Conservation (phyloP, 2,888 invertebrate species). For the Silvanus unidentatus region DNA sequence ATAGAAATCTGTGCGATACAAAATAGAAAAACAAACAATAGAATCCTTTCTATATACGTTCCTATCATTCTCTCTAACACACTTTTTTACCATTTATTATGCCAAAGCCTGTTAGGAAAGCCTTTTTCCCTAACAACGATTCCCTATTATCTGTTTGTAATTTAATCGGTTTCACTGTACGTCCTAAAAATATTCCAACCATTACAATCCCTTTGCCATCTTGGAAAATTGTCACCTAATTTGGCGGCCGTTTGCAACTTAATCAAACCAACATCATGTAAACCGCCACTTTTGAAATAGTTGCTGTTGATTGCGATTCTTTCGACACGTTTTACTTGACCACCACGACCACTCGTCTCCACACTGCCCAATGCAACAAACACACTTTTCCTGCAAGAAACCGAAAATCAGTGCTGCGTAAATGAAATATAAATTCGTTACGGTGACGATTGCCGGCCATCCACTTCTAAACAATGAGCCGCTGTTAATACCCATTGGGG, state of each 20-base stretch:
- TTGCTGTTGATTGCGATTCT: conserved; percentile 35
- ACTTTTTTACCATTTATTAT: conserved; percentile 42
- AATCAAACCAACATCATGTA: conserved; percentile 38
- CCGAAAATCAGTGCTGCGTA: too few species aligned
- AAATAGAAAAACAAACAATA: not conserved
- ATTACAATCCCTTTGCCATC: too few species aligned
- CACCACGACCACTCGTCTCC: conserved; percentile 33
- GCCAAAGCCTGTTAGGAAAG: conserved; percentile 41
- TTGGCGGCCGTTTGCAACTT: conserved; percentile 31
- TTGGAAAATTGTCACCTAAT: conserved; percentile 32
- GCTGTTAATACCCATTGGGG: conserved; percentile 43
- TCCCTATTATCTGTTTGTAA: conserved; percentile 38
- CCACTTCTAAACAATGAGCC: conserved; percentile 42
- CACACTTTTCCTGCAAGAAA: conserved; percentile 16
- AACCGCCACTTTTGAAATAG: conserved; percentile 32
- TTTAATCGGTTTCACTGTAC: conserved; percentile 32
- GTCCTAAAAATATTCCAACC: conserved; percentile 2
- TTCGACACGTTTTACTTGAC: conserved; percentile 33
- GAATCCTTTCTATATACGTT: not conserved
- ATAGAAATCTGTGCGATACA: conserved; percentile 32
- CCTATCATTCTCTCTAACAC: too few species aligned
- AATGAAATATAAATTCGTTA: conserved; percentile 29
- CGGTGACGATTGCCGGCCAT: conserved; percentile 35
- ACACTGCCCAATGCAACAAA: conserved; percentile 39
- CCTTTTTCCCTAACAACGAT: conserved; percentile 36